phyloP scores from a whole-genome alignment of 2,113 vertebrate species.

The Clarias macrocephalus region DNA sequence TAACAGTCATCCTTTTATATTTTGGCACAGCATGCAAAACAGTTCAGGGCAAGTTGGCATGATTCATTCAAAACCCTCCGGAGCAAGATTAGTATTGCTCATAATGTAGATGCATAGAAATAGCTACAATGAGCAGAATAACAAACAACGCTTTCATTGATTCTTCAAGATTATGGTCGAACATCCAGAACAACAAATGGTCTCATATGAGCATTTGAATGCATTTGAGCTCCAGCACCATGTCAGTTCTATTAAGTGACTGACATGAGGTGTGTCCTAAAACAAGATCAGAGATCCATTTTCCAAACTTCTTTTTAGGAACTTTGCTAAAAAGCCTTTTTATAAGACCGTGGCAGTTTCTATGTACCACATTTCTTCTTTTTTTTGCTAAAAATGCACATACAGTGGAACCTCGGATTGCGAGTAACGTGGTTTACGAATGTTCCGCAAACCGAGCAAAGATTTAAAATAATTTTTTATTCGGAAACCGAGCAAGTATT shows the following conservation, averaged over 20 bases:
- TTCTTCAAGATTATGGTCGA: background rate
- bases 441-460: too few species aligned
- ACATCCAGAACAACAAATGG: background rate
- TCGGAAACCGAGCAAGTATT: too few species aligned
- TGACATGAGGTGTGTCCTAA: background rate
- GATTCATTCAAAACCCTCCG: slow-evolving; percentile 7
- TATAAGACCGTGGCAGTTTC: too few species aligned
- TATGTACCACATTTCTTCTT: background rate
- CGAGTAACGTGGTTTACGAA: too few species aligned
- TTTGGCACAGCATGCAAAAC: slow-evolving; percentile 22
- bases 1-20: slow-evolving; percentile 19
- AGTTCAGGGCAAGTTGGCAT: slow-evolving; percentile 26
- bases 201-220: background rate
- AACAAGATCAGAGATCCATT: background rate
- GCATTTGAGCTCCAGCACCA: too few species aligned
- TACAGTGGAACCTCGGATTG: too few species aligned
- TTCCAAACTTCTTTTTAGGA: background rate
- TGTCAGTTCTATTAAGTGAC: background rate
- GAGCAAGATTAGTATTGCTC: slow-evolving; percentile 15
- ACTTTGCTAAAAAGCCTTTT: background rate
- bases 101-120: slow-evolving; percentile 7
- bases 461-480: too few species aligned
- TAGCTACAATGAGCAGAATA: background rate
- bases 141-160: slow-evolving; percentile 13
- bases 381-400: too few species aligned